phyloP scores from a whole-genome alignment of 2,113 vertebrate species.

The Anarhynchus alexandrinus region DNA sequence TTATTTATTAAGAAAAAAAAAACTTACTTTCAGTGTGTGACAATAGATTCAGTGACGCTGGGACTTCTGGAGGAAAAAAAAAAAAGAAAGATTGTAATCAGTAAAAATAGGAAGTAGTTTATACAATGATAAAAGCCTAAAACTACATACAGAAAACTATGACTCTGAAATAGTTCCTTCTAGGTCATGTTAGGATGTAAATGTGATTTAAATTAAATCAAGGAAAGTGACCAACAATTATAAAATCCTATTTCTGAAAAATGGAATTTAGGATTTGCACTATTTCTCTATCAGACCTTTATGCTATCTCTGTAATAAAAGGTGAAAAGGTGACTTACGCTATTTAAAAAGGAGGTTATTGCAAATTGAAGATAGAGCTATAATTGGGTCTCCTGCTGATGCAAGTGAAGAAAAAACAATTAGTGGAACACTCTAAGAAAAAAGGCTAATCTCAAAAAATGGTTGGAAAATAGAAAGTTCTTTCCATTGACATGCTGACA shows the following conservation, averaged over 20 bases:
- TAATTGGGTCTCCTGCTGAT: constrained; percentile 72
- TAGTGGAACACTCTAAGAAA: constrained; percentile 52
- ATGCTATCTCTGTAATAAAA: constrained; percentile 54
- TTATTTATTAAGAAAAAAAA: not conserved
- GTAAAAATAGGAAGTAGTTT: not conserved
- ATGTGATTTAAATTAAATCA: constrained; percentile 61
- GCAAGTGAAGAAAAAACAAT: constrained; percentile 63
- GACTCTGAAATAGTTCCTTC: not conserved
- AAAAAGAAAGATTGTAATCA: not conserved
- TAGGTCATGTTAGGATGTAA: constrained; percentile 32
- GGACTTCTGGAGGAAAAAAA: not conserved
- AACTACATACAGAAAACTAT: not conserved
- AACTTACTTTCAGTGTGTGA: not conserved
- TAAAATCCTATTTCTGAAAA: constrained; percentile 50
- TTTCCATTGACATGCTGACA: not conserved
- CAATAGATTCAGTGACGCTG: not conserved
- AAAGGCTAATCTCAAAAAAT: constrained; percentile 54
- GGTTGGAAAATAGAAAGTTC: constrained; percentile 14
- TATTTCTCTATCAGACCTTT: constrained; percentile 36
- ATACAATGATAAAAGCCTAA: not conserved
- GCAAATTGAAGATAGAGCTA: constrained; percentile 59
- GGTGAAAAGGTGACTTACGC: constrained; percentile 62
- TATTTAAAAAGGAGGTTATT: constrained; percentile 69
- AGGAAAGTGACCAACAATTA: constrained; percentile 56
- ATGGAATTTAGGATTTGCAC: constrained; percentile 21